Percentiles rank a stretch among this genome's conserved stretches.
Evolutionary conservation across 1,140 invertebrate genomes (phyloP).

Genomic region (Antheraea pernyi): DNA sequence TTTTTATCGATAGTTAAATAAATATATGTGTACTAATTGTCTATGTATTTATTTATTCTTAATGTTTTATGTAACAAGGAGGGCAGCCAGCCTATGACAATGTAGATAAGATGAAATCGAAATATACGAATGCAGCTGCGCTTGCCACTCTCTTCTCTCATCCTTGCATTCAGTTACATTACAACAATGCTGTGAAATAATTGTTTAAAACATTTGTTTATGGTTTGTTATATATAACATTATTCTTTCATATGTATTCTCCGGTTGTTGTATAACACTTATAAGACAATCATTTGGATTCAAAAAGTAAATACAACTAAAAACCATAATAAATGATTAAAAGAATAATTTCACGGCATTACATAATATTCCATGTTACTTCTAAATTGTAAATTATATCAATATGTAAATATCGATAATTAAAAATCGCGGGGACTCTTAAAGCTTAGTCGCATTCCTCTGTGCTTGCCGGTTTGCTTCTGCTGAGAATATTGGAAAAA

Average conservation of each 20-base stretch:
- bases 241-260: no score
- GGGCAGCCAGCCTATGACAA: conserved; percentile 67
- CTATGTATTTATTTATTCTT: conserved; percentile 17
- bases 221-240: no score
- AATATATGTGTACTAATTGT: background rate
- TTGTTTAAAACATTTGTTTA: background rate
- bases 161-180: background rate
- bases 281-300: no score
- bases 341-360: background rate
- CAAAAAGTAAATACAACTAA: no score
- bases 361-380: background rate
- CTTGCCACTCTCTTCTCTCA: conserved; percentile 43
- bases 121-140: conserved; percentile 27
- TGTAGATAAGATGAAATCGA: conserved; percentile 5
- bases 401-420: conserved; percentile 33
- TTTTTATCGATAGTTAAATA: background rate
- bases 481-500: conserved; percentile 15
- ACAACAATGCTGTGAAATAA: conserved; percentile 9
- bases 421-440: conserved; percentile 20
- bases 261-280: no score
- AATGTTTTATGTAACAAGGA: conserved; percentile 33
- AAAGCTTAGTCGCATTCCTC: conserved; percentile 33
- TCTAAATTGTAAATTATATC: conserved; percentile 14
- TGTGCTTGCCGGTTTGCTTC: conserved; percentile 37
- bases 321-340: background rate